phyloP scores from a whole-genome alignment of 2,888 invertebrate genomes.

The Xylocampa areola region DNA sequence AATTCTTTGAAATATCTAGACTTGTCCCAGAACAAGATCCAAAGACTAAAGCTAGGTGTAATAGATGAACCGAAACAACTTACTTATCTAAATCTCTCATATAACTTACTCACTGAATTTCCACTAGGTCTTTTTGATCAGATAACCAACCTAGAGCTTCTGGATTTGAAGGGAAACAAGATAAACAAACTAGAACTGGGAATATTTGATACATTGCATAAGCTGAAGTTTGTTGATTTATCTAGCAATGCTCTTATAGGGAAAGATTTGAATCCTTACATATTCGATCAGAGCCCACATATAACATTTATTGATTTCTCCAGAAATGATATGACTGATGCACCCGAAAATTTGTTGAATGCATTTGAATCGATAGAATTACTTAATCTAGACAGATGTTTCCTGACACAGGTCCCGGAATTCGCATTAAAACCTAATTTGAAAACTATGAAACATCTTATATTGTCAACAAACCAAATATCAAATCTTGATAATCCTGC shows the following conservation, averaged over 20 bases:
- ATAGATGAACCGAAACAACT: conserved; percentile 57
- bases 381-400: conserved; percentile 68
- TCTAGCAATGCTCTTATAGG: conserved; percentile 69
- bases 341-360: conserved; percentile 62
- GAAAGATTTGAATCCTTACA: conserved; percentile 59
- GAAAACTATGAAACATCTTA: conserved; percentile 71
- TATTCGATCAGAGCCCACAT: conserved; percentile 55
- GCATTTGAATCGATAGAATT: conserved; percentile 61
- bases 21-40: conserved; percentile 62
- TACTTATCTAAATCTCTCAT: conserved; percentile 57
- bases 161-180: conserved; percentile 63
- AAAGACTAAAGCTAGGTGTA: conserved; percentile 54
- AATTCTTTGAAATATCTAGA: conserved; percentile 56
- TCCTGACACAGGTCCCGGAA: conserved; percentile 65
- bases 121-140: conserved; percentile 59
- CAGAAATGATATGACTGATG: conserved; percentile 59
- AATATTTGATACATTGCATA: conserved; percentile 55
- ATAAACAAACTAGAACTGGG: conserved; percentile 54
- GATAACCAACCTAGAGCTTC: conserved; percentile 49
- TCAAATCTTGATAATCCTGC: conserved; percentile 62
- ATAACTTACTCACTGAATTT: conserved; percentile 57
- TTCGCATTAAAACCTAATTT: conserved; percentile 72
- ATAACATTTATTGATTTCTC: conserved; percentile 61
- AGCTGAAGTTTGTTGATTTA: conserved; percentile 63
- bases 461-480: conserved; percentile 75